Percentiles rank a stretch among this genome's conserved stretches.
Evolutionary conservation across 2,797 vertebrate genomes (phyloP).

Genomic region (Catostomus latipinnis): DNA sequence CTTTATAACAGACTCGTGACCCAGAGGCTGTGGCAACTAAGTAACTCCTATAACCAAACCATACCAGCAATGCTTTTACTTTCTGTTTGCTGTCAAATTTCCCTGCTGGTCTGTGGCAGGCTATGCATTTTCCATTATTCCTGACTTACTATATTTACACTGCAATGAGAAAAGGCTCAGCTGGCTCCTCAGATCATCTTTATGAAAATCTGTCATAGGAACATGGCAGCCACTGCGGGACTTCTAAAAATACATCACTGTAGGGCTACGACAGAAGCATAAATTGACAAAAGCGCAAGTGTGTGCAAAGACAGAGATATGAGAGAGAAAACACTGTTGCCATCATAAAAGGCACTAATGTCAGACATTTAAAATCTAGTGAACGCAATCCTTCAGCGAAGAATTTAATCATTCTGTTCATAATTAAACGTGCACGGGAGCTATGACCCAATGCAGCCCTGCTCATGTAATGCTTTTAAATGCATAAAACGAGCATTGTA

Average conservation of each 20-base stretch:
- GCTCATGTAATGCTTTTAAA: slow-evolving; percentile 13
- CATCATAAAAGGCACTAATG: background rate
- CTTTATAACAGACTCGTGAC: slow-evolving; percentile 9
- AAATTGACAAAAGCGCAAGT: slow-evolving; percentile 19
- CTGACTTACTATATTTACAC: slow-evolving; percentile 34
- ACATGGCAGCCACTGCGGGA: slow-evolving; percentile 27
- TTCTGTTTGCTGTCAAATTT: slow-evolving; percentile 7
- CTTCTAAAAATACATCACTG: slow-evolving; percentile 36
- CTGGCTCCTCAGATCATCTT: slow-evolving; percentile 36
- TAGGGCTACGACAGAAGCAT: slow-evolving; percentile 46
- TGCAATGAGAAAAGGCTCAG: slow-evolving; percentile 13
- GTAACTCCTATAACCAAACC: slow-evolving; percentile 12
- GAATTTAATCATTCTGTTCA: background rate
- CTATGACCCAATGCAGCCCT: slow-evolving; percentile 25
- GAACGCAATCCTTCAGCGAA: background rate
- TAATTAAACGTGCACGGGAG: slow-evolving; percentile 24
- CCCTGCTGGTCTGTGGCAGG: slow-evolving; percentile 4
- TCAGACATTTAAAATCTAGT: background rate
- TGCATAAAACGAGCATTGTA: background rate
- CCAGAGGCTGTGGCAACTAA: background rate
- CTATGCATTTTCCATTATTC: slow-evolving; percentile 17
- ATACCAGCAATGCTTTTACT: background rate
- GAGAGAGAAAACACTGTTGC: slow-evolving; percentile 2
- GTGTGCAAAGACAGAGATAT: slow-evolving; percentile 42
- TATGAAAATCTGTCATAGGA: slow-evolving; percentile 34